Conservation (phyloP, 2,113 vertebrate species). For the Alces alces region DNA sequence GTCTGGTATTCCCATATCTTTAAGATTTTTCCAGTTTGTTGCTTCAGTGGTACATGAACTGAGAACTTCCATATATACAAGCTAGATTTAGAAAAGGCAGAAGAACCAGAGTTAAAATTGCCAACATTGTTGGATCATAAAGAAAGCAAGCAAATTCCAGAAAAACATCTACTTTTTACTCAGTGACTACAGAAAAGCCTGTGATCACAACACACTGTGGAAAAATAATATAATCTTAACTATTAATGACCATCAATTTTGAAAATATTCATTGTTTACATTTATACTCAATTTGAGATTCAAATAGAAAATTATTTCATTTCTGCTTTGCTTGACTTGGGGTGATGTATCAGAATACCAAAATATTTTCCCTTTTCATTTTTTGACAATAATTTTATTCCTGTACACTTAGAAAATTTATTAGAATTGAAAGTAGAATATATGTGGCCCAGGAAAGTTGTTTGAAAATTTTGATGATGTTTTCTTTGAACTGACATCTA, state of each 20-base stretch:
- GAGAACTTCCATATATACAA: neutral
- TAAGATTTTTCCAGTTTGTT: neutral
- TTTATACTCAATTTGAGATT: neutral
- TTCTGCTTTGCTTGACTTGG: neutral
- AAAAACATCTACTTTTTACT: neutral
- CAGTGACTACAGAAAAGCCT: neutral
- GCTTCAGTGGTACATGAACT: neutral
- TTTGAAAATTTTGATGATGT: neutral
- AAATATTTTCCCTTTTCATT: neutral
- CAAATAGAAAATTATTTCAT: neutral
- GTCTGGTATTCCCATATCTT: neutral
- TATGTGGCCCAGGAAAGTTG: neutral
- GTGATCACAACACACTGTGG: neutral
- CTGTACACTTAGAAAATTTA: neutral
- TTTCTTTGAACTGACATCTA: neutral
- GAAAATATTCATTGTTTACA: neutral
- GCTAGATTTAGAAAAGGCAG: neutral
- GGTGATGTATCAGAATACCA: neutral
- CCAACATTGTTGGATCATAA: neutral
- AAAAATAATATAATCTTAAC: neutral
- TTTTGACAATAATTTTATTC: neutral
- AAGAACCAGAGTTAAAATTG: neutral
- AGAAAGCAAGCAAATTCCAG: neutral
- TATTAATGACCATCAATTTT: neutral
- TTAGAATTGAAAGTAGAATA: neutral